These are phyloP conservation scores for Pseudochromis fuscus DNA, from an alignment of 2,797 vertebrate genomes.

Conservation along the genomic window DNA sequence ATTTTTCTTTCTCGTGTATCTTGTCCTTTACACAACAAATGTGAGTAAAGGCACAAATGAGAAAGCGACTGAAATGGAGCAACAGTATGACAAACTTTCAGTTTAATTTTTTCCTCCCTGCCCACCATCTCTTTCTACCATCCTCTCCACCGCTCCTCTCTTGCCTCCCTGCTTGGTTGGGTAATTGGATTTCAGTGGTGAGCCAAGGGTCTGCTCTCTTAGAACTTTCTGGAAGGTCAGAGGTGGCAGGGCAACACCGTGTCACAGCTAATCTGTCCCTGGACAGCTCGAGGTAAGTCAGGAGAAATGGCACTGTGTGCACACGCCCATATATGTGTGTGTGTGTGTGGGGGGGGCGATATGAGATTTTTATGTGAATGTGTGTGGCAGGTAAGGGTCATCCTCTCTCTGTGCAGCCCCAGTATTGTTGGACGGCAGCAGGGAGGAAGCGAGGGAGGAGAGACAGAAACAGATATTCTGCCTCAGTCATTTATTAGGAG, in stretches of 20 bases:
- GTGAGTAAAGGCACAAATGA: constrained; percentile 10
- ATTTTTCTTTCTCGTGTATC: constrained; percentile 22
- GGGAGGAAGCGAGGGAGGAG: constrained; percentile 13
- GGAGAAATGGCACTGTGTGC: constrained; percentile 44
- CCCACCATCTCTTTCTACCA: constrained; percentile 26
- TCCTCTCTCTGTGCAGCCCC: constrained; percentile 57
- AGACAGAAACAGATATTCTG: constrained; percentile 62
- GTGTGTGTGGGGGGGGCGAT: constrained; percentile 29
- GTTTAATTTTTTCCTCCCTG: constrained; percentile 36
- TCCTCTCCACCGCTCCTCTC: constrained; percentile 40
- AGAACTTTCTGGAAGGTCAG: constrained; percentile 79
- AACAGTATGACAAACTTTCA: constrained; percentile 42
- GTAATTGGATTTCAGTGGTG: constrained; percentile 80
- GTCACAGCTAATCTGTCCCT: constrained; percentile 82
- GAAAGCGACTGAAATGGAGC: constrained; percentile 11
- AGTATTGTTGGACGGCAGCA: constrained; percentile 40
- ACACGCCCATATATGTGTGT: constrained; percentile 19
- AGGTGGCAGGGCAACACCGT: constrained; percentile 76
- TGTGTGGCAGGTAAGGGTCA: constrained; percentile 66
- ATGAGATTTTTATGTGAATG: constrained; percentile 50
- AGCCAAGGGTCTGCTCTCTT: constrained; percentile 71
- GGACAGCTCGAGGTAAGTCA: constrained; percentile 63
- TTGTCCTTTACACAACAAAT: constrained; percentile 32
- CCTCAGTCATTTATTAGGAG: constrained; percentile 66
- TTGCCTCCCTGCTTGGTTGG: constrained; percentile 72